Evolutionary conservation across 2,888 invertebrate genomes (phyloP).

Genomic region (Augochlorella aurata): DNA sequence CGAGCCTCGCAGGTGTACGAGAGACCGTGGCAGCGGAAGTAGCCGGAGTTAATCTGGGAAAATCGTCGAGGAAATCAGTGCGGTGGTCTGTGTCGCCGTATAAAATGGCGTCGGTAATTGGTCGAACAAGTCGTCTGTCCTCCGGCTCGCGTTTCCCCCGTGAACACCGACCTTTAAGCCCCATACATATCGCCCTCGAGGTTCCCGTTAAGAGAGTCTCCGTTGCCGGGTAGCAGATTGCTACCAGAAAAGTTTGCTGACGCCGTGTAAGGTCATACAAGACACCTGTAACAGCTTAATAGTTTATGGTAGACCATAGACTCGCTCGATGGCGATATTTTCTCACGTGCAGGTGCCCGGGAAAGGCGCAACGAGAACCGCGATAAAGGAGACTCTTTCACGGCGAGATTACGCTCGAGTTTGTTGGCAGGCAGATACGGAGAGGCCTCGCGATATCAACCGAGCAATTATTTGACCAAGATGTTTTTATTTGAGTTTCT

Average conservation of each 20-base stretch:
- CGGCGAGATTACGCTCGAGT: constrained; percentile 21
- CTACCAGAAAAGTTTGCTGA: constrained; percentile 60
- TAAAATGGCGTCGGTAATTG: constrained; percentile 48
- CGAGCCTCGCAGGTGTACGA: too few species aligned
- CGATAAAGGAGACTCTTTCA: constrained; percentile 36
- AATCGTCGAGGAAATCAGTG: constrained; percentile 18
- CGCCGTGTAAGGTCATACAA: constrained; percentile 64
- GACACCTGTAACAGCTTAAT: constrained; percentile 73
- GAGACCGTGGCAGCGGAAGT: too few species aligned
- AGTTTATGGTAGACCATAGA: constrained; percentile 67
- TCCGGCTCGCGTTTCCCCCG: constrained; percentile 13
- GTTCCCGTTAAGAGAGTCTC: constrained; percentile 15
- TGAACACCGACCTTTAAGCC: constrained; percentile 50
- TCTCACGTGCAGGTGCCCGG: constrained; percentile 18
- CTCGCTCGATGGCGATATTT: constrained; percentile 63
- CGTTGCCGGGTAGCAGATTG: constrained; percentile 54
- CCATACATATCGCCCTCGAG: constrained; percentile 42
- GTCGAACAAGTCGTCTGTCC: constrained; percentile 18
- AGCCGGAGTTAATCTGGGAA: constrained; percentile 14
- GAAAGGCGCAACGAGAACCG: not conserved
- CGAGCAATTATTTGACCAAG: constrained; percentile 40
- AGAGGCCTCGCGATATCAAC: constrained; percentile 27
- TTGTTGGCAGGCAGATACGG: constrained; percentile 32
- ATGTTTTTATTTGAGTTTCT: constrained; percentile 42
- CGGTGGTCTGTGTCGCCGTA: not conserved